Percentiles rank a stretch among this genome's conserved stretches.
Conservation (phyloP, 2,888 invertebrate genomes). For the Tenthredo distinguenda region DNA sequence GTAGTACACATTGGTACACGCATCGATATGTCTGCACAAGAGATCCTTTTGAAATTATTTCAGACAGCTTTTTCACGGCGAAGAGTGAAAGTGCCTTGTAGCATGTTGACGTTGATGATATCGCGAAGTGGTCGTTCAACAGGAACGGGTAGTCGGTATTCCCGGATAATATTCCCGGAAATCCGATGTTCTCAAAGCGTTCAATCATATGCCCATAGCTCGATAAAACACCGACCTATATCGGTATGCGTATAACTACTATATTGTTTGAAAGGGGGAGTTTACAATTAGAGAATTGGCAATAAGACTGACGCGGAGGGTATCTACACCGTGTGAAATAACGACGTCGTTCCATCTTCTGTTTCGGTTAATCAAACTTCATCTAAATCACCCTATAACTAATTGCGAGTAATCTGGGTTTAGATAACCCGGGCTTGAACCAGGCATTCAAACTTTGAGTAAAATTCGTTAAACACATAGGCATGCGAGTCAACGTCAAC, state of each 20-base stretch:
- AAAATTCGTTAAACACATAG: slow-evolving; percentile 38
- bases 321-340: not conserved
- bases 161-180: not conserved
- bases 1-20: not conserved
- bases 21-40: not conserved
- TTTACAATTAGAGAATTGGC: not conserved
- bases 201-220: slow-evolving; percentile 10
- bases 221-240: not conserved
- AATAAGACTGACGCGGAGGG: not conserved
- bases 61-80: not conserved
- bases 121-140: not conserved
- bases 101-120: slow-evolving; percentile 32
- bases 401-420: slow-evolving; percentile 22
- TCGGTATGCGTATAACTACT: not conserved
- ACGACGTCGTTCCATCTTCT: slow-evolving; percentile 13
- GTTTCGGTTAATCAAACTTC: slow-evolving; percentile 32
- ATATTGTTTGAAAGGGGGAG: not conserved
- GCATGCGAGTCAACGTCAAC: slow-evolving; percentile 30
- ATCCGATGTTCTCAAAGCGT: not conserved
- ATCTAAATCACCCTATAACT: slow-evolving; percentile 17
- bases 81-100: not conserved
- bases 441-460: not conserved
- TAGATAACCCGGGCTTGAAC: not conserved
- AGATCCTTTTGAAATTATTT: not conserved
- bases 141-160: not conserved